Percentiles rank a stretch among this genome's conserved stretches.
Evolutionary conservation across 2,797 vertebrate genomes (phyloP).

Genomic region (Diplodus puntazzo): DNA sequence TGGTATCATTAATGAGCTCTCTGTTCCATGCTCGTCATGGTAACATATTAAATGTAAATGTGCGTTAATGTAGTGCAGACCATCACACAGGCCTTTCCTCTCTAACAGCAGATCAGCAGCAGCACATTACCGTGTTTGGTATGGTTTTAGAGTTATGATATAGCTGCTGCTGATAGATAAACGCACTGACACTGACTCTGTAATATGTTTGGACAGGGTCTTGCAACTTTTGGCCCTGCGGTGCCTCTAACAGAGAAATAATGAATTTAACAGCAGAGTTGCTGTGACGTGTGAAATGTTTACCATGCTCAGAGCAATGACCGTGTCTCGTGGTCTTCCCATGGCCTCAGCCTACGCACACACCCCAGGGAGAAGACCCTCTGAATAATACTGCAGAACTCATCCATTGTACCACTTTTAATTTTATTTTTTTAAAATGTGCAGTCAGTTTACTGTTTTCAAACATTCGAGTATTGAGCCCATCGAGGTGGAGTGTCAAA

Average conservation of each 20-base stretch:
- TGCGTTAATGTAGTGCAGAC: neutral
- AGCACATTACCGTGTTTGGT: conserved; percentile 46
- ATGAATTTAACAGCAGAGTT: conserved; percentile 67
- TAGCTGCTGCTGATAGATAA: conserved; percentile 19
- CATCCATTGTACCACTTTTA: neutral
- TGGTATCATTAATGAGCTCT: neutral
- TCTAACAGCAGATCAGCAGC: conserved; percentile 3
- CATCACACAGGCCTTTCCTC: neutral
- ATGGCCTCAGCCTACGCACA: conserved; percentile 61
- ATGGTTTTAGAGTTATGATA: conserved; percentile 30
- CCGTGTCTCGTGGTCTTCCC: conserved; percentile 69
- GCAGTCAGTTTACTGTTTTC: neutral
- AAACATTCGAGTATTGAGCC: neutral
- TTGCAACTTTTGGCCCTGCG: conserved; percentile 1
- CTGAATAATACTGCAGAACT: conserved; percentile 32
- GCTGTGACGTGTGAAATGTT: conserved; percentile 66
- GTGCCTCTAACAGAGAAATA: conserved; percentile 47
- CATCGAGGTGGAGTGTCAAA: neutral
- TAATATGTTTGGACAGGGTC: conserved; percentile 34
- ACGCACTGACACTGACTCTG: neutral
- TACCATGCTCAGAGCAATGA: conserved; percentile 59
- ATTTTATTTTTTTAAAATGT: neutral
- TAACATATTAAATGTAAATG: neutral
- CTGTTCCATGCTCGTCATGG: neutral
- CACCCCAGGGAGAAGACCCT: conserved; percentile 56